These are phyloP conservation scores for Xestia c-nigrum DNA, from an alignment of 2,888 invertebrate genomes.

Conservation along the genomic window DNA sequence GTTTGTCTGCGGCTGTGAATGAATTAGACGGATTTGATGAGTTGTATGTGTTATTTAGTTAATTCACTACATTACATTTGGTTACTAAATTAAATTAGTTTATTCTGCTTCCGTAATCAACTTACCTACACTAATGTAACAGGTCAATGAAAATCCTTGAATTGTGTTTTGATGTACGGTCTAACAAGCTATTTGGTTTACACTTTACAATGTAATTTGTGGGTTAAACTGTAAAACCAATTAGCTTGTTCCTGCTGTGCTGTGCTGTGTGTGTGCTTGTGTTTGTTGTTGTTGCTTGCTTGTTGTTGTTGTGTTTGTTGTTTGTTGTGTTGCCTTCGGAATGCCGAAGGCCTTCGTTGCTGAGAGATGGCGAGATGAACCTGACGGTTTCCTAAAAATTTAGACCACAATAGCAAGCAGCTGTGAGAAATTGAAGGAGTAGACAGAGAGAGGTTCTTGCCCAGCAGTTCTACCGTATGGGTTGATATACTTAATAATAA, in stretches of 20 bases:
- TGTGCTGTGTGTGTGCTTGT: too few species aligned
- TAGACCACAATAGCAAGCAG: neutral
- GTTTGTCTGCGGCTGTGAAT: constrained; percentile 6
- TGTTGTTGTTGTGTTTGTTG: too few species aligned
- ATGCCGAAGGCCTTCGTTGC: neutral
- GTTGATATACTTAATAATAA: neutral
- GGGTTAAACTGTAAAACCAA: too few species aligned
- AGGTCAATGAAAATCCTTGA: neutral
- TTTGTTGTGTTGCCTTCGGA: too few species aligned
- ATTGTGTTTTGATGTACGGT: neutral
- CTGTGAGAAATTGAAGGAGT: neutral
- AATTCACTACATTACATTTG: neutral
- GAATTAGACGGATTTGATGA: constrained; percentile 9
- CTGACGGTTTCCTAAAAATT: neutral
- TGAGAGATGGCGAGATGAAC: neutral
- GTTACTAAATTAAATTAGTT: neutral
- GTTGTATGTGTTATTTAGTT: neutral
- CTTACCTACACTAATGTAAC: neutral
- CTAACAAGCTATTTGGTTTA: too few species aligned
- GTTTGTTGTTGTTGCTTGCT: too few species aligned
- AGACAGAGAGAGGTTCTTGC: neutral
- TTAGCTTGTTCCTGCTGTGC: too few species aligned
- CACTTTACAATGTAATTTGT: too few species aligned
- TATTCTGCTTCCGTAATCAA: neutral
- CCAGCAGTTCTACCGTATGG: neutral